Evolutionary conservation across 2,888 invertebrate genomes (phyloP).

Genomic region (Agonopterix alstromeriana): DNA sequence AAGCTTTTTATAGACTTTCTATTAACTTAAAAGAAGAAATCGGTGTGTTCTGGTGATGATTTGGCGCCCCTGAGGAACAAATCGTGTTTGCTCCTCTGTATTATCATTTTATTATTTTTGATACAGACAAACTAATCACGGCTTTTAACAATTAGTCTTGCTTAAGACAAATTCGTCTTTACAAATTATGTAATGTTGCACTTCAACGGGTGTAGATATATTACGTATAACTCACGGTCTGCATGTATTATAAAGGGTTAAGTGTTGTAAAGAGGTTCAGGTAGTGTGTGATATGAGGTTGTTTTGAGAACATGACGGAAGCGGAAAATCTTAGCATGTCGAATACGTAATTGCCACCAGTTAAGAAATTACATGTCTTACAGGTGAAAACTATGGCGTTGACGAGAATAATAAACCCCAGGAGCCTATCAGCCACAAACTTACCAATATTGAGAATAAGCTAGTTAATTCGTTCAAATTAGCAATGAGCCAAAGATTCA

Average conservation of each 20-base stretch:
- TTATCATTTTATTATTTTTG: constrained; percentile 3
- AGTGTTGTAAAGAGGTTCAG: constrained; percentile 9
- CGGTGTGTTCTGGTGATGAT: constrained; percentile 64
- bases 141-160: no score
- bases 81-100: constrained; percentile 33
- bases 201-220: not conserved
- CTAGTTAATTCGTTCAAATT: constrained; percentile 56
- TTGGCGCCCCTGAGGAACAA: constrained; percentile 71
- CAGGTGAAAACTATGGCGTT: constrained; percentile 67
- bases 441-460: constrained; percentile 47
- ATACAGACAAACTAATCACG: no score
- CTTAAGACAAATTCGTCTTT: not conserved
- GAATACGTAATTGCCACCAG: constrained; percentile 22
- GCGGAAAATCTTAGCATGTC: constrained; percentile 31
- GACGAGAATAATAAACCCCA: constrained; percentile 66
- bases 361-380: constrained; percentile 55
- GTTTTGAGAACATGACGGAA: not conserved
- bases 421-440: constrained; percentile 44
- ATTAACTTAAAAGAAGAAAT: constrained; percentile 55
- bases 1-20: constrained; percentile 43
- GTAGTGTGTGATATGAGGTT: constrained; percentile 13
- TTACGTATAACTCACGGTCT: constrained; percentile 8
- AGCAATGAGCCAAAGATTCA: constrained; percentile 40
- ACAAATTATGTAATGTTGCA: not conserved
- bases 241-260: constrained; percentile 28